Evolutionary conservation across 2,797 vertebrate species (phyloP).

Genomic region (Protosalanx chinensis): DNA sequence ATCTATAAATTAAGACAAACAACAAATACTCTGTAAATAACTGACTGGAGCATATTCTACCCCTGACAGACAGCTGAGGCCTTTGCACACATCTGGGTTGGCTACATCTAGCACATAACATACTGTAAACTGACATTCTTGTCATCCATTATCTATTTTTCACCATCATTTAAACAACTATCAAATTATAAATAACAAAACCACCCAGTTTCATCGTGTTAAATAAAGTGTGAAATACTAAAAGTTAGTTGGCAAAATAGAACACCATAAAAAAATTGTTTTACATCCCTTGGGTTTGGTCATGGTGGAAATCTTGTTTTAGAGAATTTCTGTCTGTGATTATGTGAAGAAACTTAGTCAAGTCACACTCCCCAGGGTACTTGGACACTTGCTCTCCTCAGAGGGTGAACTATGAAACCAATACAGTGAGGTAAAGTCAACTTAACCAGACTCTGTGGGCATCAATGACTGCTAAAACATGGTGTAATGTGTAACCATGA

Average conservation of each 20-base stretch:
- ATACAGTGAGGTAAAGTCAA: not conserved
- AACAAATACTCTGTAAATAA: not conserved
- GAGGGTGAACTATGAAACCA: not conserved
- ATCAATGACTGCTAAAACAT: too few species aligned
- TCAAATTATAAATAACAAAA: conserved; percentile 2
- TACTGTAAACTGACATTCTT: not conserved
- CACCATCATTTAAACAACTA: not conserved
- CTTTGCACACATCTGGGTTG: not conserved
- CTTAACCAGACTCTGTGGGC: too few species aligned
- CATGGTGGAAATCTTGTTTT: too few species aligned
- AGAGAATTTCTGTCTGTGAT: not conserved
- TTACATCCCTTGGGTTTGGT: not conserved
- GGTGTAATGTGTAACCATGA: too few species aligned
- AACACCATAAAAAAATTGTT: not conserved
- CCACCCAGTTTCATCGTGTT: not conserved
- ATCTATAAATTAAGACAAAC: conserved; percentile 9
- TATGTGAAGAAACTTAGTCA: not conserved
- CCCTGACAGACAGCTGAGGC: not conserved
- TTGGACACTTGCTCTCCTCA: too few species aligned
- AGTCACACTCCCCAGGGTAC: not conserved
- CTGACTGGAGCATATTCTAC: not conserved
- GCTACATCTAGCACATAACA: not conserved
- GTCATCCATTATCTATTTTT: not conserved
- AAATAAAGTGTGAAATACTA: conserved; percentile 1
- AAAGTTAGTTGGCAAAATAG: conserved; percentile 5